Conservation (phyloP, 2,888 invertebrate species). For the Mesorhabditis belari region DNA sequence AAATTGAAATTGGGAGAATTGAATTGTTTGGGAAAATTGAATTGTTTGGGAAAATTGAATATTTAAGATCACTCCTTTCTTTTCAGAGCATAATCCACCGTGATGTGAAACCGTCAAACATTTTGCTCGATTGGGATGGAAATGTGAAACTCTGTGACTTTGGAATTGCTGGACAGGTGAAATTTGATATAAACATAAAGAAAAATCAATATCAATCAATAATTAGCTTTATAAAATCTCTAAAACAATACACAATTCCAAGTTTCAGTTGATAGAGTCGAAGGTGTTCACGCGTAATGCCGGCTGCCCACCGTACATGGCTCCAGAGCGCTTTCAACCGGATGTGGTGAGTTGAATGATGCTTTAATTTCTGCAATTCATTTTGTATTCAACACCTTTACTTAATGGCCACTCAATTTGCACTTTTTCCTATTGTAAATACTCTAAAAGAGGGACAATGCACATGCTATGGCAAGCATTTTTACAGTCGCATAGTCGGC, state of each 20-base stretch:
- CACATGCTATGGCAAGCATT: too few relatives aligned
- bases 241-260: constrained; percentile 74
- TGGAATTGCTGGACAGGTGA: constrained; percentile 88
- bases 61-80: constrained; percentile 1
- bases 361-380: neutral
- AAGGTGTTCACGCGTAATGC: constrained; percentile 64
- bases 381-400: too few relatives aligned
- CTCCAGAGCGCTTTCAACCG: constrained; percentile 58
- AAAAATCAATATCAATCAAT: too few relatives aligned
- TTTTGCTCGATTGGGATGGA: constrained; percentile 83
- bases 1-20: neutral
- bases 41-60: neutral
- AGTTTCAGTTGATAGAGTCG: constrained; percentile 78
- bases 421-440: too few relatives aligned
- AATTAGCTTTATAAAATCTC: too few relatives aligned
- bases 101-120: constrained; percentile 75
- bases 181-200: too few relatives aligned
- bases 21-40: neutral
- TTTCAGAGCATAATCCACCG: constrained; percentile 47
- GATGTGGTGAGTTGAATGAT: constrained; percentile 2
- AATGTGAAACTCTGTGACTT: constrained; percentile 97
- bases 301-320: constrained; percentile 97
- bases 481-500: too few relatives aligned
- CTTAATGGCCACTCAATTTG: too few relatives aligned
- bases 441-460: too few relatives aligned